Percentiles rank a stretch among this genome's conserved stretches.
These are phyloP conservation scores for Chionodraco myersi DNA, from an alignment of 2,113 vertebrate species.

Conservation along the genomic window DNA sequence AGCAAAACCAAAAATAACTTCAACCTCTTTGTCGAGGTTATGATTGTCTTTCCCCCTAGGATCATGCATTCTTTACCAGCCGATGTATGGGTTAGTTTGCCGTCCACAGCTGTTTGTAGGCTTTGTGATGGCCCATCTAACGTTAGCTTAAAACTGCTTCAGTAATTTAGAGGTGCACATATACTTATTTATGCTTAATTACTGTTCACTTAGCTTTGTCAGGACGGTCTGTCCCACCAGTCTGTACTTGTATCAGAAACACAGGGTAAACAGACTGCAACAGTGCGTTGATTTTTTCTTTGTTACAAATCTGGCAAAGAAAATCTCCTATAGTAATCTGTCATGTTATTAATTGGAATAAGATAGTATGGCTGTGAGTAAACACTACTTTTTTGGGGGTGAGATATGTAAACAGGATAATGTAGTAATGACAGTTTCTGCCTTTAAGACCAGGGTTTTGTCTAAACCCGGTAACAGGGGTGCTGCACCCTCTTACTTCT, in stretches of 20 bases:
- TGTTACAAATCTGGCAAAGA: not conserved
- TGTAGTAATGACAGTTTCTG: no score
- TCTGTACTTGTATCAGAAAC: not conserved
- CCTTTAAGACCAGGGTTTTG: no score
- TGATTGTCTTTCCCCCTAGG: not conserved
- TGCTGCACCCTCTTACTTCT: no score
- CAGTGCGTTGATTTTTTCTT: not conserved
- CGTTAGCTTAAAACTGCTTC: no score
- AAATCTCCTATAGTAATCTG: not conserved
- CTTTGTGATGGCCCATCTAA: no score
- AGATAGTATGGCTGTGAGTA: not conserved
- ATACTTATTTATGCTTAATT: no score
- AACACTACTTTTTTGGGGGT: not conserved
- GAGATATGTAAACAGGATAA: no score
- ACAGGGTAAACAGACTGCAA: not conserved
- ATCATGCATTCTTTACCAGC: not conserved
- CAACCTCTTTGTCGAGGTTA: not conserved
- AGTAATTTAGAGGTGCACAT: no score
- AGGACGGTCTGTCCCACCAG: not conserved
- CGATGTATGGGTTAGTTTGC: no score
- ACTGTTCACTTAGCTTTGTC: not conserved
- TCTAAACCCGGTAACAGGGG: no score
- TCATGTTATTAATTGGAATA: not conserved
- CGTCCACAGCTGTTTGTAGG: no score
- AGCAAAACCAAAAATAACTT: not conserved